Base-by-base conservation (phyloP, 2,113 vertebrate species). In the Mobula birostris region DNA sequence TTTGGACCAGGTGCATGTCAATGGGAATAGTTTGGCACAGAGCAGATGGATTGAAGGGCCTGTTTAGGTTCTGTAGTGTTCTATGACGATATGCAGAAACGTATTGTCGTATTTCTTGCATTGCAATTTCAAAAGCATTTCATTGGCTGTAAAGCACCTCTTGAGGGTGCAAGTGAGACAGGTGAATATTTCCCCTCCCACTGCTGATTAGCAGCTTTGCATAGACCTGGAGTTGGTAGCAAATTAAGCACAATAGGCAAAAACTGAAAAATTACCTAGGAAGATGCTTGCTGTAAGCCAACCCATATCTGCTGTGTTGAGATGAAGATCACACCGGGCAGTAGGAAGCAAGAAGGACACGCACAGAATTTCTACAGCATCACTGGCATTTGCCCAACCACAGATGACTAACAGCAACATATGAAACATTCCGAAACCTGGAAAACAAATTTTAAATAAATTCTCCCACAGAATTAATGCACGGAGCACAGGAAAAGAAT, bases 361-460 rank as follows among this genome's bases (percentile, higher is more conserved):
- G 12, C 97, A 97, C 63, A 97, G 95, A 11, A 97, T 97, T 95
- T 97, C 97, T 94, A 97, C 96, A 0, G 96, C 97, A 70, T 97
- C 97, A 27, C 97, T 97, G 95, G 96, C 97, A 29, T 97, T 97
- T 83, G 97, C 97, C 97, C 97, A 97, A 1, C 97, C 97, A 48
- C 97, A 97, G 66, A 95, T 95, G 61, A 95, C 92, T 95, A 97
- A 87, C 94, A 97, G 96, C 93, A 96, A 94, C 95, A 95, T 96
- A 92, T 97, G 97, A 95, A 97, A 97, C 68, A 95, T 85, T 48
- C 97, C 97, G 72, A 97, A 97, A 12, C 96, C 97, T 97, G 95
- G 27, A 74, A 78, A 94, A 5, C 12, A 76, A 12, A 93, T n/a
- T 19, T 19, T 36, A 93, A 36, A 70, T 32, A 27, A 70, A 14